A percentile compares a stretch with the other conserved stretches of the same genome.
Evolutionary conservation across 2,113 vertebrate species (phyloP).

Genomic region (Cololabis saira): DNA sequence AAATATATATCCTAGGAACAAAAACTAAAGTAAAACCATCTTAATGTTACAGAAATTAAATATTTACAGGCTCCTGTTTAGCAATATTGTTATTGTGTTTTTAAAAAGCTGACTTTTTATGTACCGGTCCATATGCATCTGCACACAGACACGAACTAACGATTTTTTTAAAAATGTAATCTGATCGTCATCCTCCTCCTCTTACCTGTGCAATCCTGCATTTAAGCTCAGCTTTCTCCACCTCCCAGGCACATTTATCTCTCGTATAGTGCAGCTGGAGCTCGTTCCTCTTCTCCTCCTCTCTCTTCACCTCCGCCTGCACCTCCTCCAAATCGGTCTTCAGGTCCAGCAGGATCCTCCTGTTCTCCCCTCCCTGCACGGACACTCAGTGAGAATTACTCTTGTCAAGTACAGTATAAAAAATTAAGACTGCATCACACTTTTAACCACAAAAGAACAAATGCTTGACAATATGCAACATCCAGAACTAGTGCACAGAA

Average conservation of each 20-base stretch:
- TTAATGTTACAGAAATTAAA: too few species aligned
- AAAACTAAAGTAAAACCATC: too few species aligned
- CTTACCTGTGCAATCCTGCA: slow-evolving; percentile 78
- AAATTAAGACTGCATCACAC: background rate
- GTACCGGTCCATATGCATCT: too few species aligned
- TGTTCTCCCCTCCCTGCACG: slow-evolving; percentile 77
- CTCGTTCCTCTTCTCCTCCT: slow-evolving; percentile 77
- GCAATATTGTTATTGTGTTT: background rate
- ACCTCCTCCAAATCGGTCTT: slow-evolving; percentile 77
- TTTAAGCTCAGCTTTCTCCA: slow-evolving; percentile 80
- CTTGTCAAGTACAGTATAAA: background rate
- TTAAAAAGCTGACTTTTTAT: background rate
- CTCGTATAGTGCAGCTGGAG: slow-evolving; percentile 80
- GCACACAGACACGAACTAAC: background rate
- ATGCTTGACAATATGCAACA: too few species aligned
- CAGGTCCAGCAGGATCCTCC: slow-evolving; percentile 77
- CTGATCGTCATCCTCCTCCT: background rate
- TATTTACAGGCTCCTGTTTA: too few species aligned
- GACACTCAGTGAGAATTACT: slow-evolving; percentile 26
- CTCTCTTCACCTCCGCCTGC: slow-evolving; percentile 78
- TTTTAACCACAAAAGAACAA: background rate
- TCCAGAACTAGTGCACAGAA: too few species aligned
- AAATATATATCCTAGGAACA: background rate
- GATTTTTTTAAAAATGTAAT: background rate
- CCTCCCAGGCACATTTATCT: slow-evolving; percentile 80